These are phyloP conservation scores for Mormyrops attenuatus DNA, from an alignment of 2,797 vertebrate genomes.

Conservation along the genomic window DNA sequence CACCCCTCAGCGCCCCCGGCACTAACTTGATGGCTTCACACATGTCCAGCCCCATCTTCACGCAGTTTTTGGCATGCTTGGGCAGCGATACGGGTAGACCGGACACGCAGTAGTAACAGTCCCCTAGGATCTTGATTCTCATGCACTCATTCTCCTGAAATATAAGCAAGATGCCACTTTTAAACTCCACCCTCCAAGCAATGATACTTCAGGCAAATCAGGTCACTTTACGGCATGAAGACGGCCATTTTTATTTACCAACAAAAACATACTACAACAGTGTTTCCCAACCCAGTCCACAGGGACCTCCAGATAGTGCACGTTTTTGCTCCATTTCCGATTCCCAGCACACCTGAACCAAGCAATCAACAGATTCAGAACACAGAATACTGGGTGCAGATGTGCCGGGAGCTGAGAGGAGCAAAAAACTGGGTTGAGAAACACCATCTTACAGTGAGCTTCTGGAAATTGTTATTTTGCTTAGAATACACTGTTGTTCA, in stretches of 20 bases:
- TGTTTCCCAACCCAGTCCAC: not conserved
- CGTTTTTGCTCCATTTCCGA: not conserved
- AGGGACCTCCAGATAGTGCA: not conserved
- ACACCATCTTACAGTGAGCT: not conserved
- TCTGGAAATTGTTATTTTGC: not conserved
- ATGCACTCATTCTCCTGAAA: constrained; percentile 95
- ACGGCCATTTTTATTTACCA: not conserved
- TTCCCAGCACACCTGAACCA: not conserved
- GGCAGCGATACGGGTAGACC: constrained; percentile 92
- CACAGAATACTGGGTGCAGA: not conserved
- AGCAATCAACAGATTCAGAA: not conserved
- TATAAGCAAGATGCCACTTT: constrained; percentile 22
- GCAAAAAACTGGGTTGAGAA: not conserved
- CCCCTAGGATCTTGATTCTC: constrained; percentile 97
- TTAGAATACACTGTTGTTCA: not conserved
- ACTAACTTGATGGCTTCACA: constrained; percentile 98
- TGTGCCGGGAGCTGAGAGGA: not conserved
- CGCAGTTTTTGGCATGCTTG: constrained; percentile 91
- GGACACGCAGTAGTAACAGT: constrained; percentile 98
- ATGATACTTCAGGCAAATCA: not conserved
- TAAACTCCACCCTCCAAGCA: not conserved
- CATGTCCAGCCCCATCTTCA: constrained; percentile 99
- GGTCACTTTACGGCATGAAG: not conserved
- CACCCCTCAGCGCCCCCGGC: not conserved
- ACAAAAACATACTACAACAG: not conserved